Evolutionary conservation across 2,797 vertebrate genomes (phyloP).

Genomic region (Gymnothorax reevesii): DNA sequence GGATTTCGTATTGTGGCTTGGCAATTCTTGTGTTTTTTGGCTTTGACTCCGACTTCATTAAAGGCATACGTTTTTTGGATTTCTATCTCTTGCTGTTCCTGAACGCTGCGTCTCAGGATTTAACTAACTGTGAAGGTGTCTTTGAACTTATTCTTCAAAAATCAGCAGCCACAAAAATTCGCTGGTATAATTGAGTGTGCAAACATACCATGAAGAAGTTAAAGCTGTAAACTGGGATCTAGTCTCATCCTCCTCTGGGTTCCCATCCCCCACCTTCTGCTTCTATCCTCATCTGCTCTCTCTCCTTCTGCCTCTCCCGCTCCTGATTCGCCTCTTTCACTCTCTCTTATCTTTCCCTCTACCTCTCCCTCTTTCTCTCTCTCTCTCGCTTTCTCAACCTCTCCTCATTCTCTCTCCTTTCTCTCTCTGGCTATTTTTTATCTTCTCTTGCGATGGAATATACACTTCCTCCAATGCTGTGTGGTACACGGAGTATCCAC

Average conservation of each 20-base stretch:
- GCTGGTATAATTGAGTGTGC: neutral
- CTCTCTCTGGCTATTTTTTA: constrained; percentile 39
- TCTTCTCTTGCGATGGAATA: constrained; percentile 44
- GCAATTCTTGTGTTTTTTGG: too few species aligned
- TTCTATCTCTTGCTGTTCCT: too few species aligned
- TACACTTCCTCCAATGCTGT: constrained; percentile 6
- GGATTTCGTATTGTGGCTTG: too few species aligned
- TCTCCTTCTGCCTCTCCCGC: neutral
- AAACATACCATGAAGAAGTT: neutral
- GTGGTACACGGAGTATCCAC: neutral
- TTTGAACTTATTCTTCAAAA: constrained; percentile 22
- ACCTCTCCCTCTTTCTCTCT: constrained; percentile 28
- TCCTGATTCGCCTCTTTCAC: neutral
- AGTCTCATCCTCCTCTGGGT: neutral
- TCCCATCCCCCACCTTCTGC: constrained; percentile 15
- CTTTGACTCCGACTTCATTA: too few species aligned
- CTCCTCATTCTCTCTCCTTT: constrained; percentile 43
- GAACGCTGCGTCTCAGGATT: too few species aligned
- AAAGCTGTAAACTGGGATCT: neutral
- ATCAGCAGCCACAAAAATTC: neutral
- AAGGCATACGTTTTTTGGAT: too few species aligned
- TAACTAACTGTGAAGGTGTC: constrained; percentile 14
- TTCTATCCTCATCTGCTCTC: constrained; percentile 23
- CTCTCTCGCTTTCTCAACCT: constrained; percentile 39
- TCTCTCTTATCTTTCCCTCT: neutral